These are phyloP conservation scores for Ridgeia piscesae DNA, from an alignment of 1,140 invertebrate species.

Conservation along the genomic window DNA sequence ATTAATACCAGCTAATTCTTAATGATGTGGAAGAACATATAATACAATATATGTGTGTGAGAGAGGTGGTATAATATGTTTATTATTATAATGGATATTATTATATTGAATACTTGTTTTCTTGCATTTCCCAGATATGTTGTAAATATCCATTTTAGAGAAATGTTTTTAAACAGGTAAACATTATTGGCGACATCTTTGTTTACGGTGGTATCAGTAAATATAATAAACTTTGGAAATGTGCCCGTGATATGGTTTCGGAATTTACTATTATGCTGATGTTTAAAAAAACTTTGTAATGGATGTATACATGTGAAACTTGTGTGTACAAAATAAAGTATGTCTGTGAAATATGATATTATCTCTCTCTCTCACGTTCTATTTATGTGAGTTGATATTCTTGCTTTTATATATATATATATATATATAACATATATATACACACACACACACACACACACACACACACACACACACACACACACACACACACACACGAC, in stretches of 20 bases:
- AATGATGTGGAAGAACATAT: neutral
- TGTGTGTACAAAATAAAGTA: neutral
- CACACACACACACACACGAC: too few relatives aligned
- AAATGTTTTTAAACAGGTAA: neutral
- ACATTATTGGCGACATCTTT: neutral
- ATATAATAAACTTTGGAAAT: neutral
- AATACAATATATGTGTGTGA: neutral
- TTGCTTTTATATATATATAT: too few relatives aligned
- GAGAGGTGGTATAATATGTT: neutral
- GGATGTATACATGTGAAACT: neutral
- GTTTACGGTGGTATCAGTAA: neutral
- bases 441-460: too few relatives aligned
- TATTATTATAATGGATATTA: neutral
- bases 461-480: too few relatives aligned
- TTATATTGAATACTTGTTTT: neutral
- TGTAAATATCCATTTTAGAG: neutral
- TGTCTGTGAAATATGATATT: neutral
- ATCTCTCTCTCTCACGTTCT: too few relatives aligned
- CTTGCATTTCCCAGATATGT: neutral
- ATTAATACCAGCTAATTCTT: neutral
- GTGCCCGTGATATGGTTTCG: neutral
- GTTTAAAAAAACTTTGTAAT: too few relatives aligned
- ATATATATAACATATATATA: too few relatives aligned
- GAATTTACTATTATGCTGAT: neutral
- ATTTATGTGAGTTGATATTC: too few relatives aligned